These are phyloP conservation scores for Choloepus hoffmanni DNA, from an alignment of 2,113 vertebrate genomes.

Conservation along the genomic window DNA sequence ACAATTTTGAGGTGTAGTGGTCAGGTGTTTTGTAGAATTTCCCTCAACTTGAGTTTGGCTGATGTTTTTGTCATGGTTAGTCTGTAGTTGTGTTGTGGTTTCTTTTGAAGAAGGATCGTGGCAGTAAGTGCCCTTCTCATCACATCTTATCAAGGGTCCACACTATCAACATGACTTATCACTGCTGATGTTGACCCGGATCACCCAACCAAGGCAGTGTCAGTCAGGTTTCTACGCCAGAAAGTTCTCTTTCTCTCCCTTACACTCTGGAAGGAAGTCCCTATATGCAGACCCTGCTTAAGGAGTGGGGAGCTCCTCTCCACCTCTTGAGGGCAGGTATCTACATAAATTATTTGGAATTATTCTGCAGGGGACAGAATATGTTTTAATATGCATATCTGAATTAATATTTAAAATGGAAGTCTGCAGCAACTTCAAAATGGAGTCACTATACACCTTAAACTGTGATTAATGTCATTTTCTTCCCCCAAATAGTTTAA, in stretches of 20 bases:
- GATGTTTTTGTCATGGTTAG: not conserved
- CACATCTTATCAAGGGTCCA: fast-evolving
- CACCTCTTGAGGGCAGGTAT: not conserved
- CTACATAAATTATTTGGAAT: not conserved
- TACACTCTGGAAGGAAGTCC: not conserved
- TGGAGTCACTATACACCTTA: not conserved
- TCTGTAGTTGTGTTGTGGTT: too few species aligned
- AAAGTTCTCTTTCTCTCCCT: fast-evolving
- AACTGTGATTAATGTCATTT: not conserved
- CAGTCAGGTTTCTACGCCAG: not conserved
- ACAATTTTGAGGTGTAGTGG: not conserved
- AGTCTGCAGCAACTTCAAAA: not conserved
- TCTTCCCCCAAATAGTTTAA: not conserved
- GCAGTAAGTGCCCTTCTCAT: not conserved
- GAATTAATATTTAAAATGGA: not conserved
- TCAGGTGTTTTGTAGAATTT: not conserved
- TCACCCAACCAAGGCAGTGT: too few species aligned
- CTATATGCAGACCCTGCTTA: fast-evolving
- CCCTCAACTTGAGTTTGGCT: not conserved
- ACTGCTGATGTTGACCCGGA: not conserved
- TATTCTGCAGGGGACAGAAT: not conserved
- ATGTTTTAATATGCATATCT: not conserved
- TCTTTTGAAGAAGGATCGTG: fast-evolving
- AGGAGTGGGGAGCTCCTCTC: fast-evolving
- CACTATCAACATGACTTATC: not conserved